Conservation (phyloP, 1,140 invertebrate genomes). For the Arctopsyche grandis region DNA sequence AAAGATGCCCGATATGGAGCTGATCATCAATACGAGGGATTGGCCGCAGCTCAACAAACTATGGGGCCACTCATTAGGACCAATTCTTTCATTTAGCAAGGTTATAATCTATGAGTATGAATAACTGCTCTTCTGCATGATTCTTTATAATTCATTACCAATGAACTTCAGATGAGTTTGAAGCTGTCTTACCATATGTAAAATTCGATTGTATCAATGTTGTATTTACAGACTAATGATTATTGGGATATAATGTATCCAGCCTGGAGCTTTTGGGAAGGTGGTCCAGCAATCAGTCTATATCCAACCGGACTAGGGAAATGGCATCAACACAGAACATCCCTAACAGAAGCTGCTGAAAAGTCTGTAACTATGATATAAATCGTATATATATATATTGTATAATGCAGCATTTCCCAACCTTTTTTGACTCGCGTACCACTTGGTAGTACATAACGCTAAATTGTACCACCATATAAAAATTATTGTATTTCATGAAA, state of each 20-base stretch:
- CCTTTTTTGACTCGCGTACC: no score
- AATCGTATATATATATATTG: slow-evolving; percentile 32
- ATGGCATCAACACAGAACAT: slow-evolving; percentile 87
- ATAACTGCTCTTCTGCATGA: no score
- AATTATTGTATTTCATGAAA: no score
- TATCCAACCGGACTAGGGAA: slow-evolving; percentile 93
- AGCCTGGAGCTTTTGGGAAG: slow-evolving; percentile 98
- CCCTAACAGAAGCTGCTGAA: slow-evolving; percentile 74
- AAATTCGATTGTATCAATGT: no score
- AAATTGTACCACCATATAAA: no score
- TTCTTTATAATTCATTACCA: not conserved
- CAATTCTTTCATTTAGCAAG: slow-evolving; percentile 96
- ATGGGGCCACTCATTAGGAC: slow-evolving; percentile 70
- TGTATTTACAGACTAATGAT: slow-evolving; percentile 70
- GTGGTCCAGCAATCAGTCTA: slow-evolving; percentile 92
- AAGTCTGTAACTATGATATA: slow-evolving; percentile 58
- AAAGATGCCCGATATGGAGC: slow-evolving; percentile 84
- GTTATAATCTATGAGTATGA: slow-evolving; percentile 60
- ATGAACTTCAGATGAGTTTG: no score
- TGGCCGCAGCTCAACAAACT: slow-evolving; percentile 85
- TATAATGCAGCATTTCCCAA: no score
- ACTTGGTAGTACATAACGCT: no score
- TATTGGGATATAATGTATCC: slow-evolving; percentile 96
- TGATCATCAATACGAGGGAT: slow-evolving; percentile 90
- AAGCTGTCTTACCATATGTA: no score